Evolutionary conservation across 2,113 vertebrate genomes (phyloP).

Genomic region (Carettochelys insculpta): DNA sequence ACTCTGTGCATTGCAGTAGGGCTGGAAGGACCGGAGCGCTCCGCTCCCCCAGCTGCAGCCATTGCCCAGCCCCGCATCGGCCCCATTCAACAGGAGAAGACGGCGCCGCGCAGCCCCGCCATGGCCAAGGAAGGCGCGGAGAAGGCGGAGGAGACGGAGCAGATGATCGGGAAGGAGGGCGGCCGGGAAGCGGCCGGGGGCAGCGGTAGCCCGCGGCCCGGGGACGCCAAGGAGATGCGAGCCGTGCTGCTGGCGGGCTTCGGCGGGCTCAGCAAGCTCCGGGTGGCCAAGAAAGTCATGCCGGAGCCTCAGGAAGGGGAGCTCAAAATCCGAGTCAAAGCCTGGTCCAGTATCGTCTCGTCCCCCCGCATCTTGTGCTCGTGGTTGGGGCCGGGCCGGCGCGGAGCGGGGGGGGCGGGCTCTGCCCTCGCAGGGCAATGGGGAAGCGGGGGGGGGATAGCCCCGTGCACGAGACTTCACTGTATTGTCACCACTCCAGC

Average conservation of each 20-base stretch:
- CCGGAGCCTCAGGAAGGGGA: conserved; percentile 94
- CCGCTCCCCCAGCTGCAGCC: conserved; percentile 62
- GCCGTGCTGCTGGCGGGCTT: conserved; percentile 91
- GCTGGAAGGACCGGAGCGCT: conserved; percentile 33
- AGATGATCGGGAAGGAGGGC: conserved; percentile 87
- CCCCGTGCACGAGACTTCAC: too few species aligned
- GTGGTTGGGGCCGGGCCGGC: neutral
- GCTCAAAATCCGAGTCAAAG: conserved; percentile 96
- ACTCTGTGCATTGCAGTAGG: conserved; percentile 61
- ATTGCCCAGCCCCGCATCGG: conserved; percentile 48
- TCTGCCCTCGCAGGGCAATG: neutral
- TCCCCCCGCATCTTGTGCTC: neutral
- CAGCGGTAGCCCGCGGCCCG: conserved; percentile 68
- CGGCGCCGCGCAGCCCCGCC: conserved; percentile 45
- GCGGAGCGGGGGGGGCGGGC: neutral
- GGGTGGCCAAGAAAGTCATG: conserved; percentile 89
- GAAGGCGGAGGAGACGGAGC: conserved; percentile 91
- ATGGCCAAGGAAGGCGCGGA: conserved; percentile 92
- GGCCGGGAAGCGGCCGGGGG: conserved; percentile 74
- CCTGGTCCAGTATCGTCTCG: conserved; percentile 81
- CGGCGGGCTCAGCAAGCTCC: conserved; percentile 95
- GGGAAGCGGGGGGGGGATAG: neutral
- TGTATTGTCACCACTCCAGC: too few species aligned
- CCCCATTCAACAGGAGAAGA: conserved; percentile 69
- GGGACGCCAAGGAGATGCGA: conserved; percentile 91